Evolutionary conservation across 2,113 vertebrate species (phyloP).

Genomic region (Manacus vitellinus): DNA sequence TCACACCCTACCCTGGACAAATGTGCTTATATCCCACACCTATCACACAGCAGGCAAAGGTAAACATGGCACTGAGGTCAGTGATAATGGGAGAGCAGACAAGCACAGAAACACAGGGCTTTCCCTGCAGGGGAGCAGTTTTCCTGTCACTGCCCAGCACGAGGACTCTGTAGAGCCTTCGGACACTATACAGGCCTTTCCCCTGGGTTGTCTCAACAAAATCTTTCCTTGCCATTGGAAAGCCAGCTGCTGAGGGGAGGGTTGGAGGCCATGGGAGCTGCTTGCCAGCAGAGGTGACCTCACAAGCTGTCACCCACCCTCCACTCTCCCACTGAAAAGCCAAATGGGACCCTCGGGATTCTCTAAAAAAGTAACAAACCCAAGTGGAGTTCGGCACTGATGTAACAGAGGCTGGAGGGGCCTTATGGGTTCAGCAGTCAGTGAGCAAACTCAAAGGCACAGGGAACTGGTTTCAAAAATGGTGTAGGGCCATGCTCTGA

Average conservation of each 20-base stretch:
- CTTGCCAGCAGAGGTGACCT: neutral
- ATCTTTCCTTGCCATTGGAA: neutral
- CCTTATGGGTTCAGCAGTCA: neutral
- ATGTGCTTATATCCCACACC: neutral
- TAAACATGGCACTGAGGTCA: neutral
- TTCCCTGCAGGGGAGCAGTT: neutral
- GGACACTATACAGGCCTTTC: accelerated
- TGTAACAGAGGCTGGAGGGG: accelerated
- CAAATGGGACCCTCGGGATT: neutral
- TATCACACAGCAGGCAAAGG: neutral
- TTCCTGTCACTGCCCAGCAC: neutral
- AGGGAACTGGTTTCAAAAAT: neutral
- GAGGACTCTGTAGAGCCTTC: neutral
- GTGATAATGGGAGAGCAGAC: neutral
- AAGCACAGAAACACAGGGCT: neutral
- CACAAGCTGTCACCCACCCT: neutral
- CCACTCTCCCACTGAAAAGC: accelerated
- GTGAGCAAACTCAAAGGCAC: neutral
- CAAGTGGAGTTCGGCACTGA: neutral
- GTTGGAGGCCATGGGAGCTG: neutral
- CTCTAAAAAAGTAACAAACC: neutral
- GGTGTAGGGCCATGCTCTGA: neutral
- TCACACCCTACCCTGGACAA: neutral
- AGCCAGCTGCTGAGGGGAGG: neutral
- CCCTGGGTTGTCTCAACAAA: neutral